Evolutionary conservation across 2,113 vertebrate species (phyloP), one percentile per base, ranked within the genome.

Genomic region (Procavia capensis): DNA sequence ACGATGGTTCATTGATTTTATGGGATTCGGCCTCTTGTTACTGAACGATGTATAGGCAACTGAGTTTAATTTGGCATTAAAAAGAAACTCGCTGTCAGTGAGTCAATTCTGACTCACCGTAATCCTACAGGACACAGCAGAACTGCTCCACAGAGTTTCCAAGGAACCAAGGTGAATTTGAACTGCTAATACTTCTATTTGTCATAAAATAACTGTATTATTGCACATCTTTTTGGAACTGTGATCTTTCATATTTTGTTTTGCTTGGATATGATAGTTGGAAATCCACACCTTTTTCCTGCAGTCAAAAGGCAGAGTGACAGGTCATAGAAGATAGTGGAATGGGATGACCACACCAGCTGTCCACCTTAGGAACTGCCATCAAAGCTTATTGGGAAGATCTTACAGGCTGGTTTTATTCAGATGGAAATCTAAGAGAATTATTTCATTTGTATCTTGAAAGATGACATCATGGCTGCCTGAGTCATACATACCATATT

Each of bases 251-350:
- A 95, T 75, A 91, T 66, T 95, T 96, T 90, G 85, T 95, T 68
- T 66, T 97, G 81, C 92, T 88, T 96, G 92, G 81, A 97, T 97
- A n/a, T 94, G 93, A 96, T 92, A 97, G 95, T 97, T 96, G 97
- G 90, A 97, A 92, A 97, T 87, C 61, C 72, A 92, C 50, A 41
- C 13, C 36, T 96, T 96, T 97, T 96, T 96, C 81, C 93, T 70
- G 86, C 81, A 87, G 1, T 47, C 1, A 24, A 96, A 97, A 98
- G 86, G 97, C 96, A 97, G 95, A 97, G 95, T 94, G 95, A 92
- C 66, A 89, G 45, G 80, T 96, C 87, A 86, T n/a, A 50, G 31
- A 25, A 24, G 84, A 66, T 19, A 29, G 93, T 47, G 85, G 66
- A 57, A 50, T 85, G 54, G 91, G 59, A 81, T 94, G 90, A 96